phyloP scores from a whole-genome alignment of 2,797 vertebrate genomes.

The Crenichthys baileyi region DNA sequence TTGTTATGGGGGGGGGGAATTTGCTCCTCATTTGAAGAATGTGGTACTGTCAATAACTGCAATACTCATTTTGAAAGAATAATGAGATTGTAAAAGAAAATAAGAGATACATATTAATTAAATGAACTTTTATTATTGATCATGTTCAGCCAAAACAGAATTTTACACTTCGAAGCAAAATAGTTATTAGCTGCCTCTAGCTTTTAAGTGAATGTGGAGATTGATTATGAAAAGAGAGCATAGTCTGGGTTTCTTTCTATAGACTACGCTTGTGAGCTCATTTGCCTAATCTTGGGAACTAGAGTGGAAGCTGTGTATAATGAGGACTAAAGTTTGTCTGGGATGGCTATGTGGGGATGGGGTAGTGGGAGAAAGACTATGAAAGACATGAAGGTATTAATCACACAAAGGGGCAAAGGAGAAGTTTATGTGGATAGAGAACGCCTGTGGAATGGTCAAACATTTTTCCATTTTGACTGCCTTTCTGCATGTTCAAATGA shows the following conservation, averaged over 20 bases:
- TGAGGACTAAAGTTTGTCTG: constrained; percentile 80
- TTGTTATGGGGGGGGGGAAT: constrained; percentile 45
- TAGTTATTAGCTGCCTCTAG: constrained; percentile 44
- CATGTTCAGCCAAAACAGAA: constrained; percentile 17
- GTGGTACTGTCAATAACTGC: constrained; percentile 46
- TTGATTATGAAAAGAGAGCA: constrained; percentile 67
- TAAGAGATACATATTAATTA: constrained; percentile 1
- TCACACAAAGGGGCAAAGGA: constrained; percentile 79
- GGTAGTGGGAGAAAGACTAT: constrained; percentile 42
- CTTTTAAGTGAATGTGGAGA: constrained; percentile 54
- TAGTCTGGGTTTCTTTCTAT: constrained; percentile 71
- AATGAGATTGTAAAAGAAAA: constrained; percentile 13
- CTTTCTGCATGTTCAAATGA: constrained; percentile 70
- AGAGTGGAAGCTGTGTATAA: constrained; percentile 86
- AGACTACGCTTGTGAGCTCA: constrained; percentile 79
- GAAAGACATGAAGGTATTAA: constrained; percentile 87
- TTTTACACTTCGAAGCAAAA: constrained; percentile 42
- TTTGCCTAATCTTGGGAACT: constrained; percentile 90
- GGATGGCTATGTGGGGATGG: constrained; percentile 60
- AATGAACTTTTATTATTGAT: constrained; percentile 30
- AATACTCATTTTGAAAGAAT: constrained; percentile 40
- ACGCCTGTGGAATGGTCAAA: constrained; percentile 80
- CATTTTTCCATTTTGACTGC: constrained; percentile 78
- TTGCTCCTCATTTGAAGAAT: constrained; percentile 55
- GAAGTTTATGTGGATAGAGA: constrained; percentile 80